Base-by-base conservation (phyloP, 2,113 vertebrate species). In the Microcebus ravelobensis region DNA sequence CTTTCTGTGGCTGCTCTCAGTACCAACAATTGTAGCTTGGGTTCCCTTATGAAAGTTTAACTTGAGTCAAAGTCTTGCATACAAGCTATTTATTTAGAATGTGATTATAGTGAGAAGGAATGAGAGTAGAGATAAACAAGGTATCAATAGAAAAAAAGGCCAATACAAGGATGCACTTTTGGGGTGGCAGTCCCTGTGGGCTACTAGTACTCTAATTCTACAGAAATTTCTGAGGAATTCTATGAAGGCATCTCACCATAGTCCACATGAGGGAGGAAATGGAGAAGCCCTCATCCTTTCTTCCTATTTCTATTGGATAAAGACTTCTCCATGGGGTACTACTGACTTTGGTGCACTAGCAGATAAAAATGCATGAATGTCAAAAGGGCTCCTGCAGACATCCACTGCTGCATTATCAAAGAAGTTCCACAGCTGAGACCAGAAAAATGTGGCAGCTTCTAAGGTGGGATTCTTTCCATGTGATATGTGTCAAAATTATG, bases 341-440 rank as follows among this genome's bases (percentile, higher is more conserved):
- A 45, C 29, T 25, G n/a, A 42, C 55, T 70, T 20, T 29, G 27
- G 2, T 39, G 45, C 13, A 42, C 11, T 4, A 59, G 21, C 14
- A n/a, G 48, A 34, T 50, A 2, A 0, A 7, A 29, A 34, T 0
- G 4, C 27, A 9, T 25, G 36, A 23, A 4, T 48, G 55, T 21
- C 45, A 21, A 42, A 52, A 34, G 25, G 45, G 34, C 17, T 42
- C 45, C 3, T 20, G 5, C 18, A 45, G 59, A 4, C 27, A 20
- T 59, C 31, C 10, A n/a, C 15, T 34, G 5, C 15, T 48, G 20
- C 18, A 8, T 15, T 10, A 29, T 65, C 48, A 74, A n/a, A 57
- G 11, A 68, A 23, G 12, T 20, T 61, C 8, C 25, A 63, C 5
- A 10, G 39, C 31, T 61, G 14, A 45, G 86, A 17, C 15, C 25